These are phyloP conservation scores for Anastrepha ludens DNA, from an alignment of 1,140 invertebrate genomes.

Conservation along the genomic window DNA sequence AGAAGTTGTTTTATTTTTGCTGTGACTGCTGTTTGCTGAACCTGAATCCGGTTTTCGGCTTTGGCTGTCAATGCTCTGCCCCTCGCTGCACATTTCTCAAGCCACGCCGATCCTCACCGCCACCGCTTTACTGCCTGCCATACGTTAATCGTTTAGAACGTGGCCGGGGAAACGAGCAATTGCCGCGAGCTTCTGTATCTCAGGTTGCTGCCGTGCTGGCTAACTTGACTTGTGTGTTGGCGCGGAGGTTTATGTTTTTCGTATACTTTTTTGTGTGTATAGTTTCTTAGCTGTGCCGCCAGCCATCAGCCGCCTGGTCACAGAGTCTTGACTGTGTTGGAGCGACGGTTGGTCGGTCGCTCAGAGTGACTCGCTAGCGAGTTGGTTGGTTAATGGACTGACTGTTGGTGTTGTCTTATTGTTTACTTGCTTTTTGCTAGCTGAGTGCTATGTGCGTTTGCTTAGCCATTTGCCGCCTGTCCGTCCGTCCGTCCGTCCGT, in stretches of 20 bases:
- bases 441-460: background rate
- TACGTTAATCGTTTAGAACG: constrained; percentile 58
- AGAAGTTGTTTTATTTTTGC: background rate
- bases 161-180: constrained; percentile 61
- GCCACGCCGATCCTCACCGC: background rate
- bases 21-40: background rate
- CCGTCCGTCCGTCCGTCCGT: background rate
- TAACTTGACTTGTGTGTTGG: background rate
- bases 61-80: background rate
- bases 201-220: constrained; percentile 54
- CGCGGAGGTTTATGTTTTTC: background rate
- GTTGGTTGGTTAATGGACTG: background rate
- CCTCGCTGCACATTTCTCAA: background rate
- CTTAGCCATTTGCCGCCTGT: constrained; percentile 37
- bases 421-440: background rate
- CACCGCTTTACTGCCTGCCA: constrained; percentile 5
- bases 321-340: background rate
- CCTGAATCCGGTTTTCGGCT: constrained; percentile 48
- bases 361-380: background rate
- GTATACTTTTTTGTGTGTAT: background rate
- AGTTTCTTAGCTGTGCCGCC: background rate
- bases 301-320: background rate
- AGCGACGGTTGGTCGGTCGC: background rate
- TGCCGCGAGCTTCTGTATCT: constrained; percentile 72
- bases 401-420: background rate